These are phyloP conservation scores for Acridotheres tristis DNA, from an alignment of 2,797 vertebrate genomes.

Conservation along the genomic window DNA sequence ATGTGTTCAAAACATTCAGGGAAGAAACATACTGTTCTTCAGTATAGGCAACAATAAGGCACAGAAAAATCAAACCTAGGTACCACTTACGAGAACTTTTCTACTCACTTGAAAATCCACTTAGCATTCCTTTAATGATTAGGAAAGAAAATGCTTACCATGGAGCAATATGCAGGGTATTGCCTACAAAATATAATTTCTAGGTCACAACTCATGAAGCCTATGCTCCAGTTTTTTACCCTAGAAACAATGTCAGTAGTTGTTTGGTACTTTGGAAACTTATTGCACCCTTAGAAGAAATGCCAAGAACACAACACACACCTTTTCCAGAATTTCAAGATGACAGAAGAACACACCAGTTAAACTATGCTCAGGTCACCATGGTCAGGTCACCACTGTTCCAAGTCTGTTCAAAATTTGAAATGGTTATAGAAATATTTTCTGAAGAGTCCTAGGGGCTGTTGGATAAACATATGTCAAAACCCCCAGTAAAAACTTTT, in stretches of 20 bases:
- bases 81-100: not conserved
- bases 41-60: not conserved
- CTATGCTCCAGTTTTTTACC: not conserved
- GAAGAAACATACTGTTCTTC: not conserved
- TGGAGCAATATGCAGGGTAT: not conserved
- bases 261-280: not conserved
- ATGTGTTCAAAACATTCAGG: not conserved
- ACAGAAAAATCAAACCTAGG: not conserved
- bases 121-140: not conserved
- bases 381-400: not conserved
- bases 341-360: rapidly evolving
- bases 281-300: not conserved
- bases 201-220: not conserved
- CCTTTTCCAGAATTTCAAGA: not conserved
- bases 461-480: not conserved
- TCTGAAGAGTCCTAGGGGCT: not conserved
- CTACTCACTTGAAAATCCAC: not conserved
- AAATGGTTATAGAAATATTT: not conserved
- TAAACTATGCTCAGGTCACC: rapidly evolving
- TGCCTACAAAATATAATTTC: not conserved
- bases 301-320: not conserved
- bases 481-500: not conserved
- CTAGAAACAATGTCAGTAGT: not conserved
- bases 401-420: not conserved
- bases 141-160: not conserved